These are phyloP conservation scores for Silurus asotus DNA, from an alignment of 2,113 vertebrate species.

Conservation along the genomic window DNA sequence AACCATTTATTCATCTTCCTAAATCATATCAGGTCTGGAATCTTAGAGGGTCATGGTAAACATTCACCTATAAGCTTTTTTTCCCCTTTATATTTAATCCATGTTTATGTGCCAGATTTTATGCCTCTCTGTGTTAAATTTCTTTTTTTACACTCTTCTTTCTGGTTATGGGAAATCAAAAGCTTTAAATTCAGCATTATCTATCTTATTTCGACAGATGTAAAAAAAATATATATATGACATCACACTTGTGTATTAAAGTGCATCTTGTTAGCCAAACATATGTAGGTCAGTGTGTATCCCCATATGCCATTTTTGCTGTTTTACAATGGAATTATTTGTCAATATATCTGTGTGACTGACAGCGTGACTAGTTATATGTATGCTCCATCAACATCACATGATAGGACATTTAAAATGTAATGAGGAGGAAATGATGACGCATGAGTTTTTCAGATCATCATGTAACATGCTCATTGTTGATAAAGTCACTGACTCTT, in stretches of 20 bases:
- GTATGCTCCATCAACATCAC: not conserved
- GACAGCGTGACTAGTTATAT: not conserved
- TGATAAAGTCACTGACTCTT: not conserved
- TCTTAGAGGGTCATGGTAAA: not conserved
- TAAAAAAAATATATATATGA: not conserved
- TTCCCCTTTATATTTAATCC: not conserved
- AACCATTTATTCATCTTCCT: not conserved
- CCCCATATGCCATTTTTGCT: not conserved
- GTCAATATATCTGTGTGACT: not conserved
- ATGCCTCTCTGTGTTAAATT: not conserved
- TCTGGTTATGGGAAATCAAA: not conserved
- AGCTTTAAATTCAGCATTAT: not conserved
- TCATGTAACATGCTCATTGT: not conserved
- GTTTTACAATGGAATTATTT: not conserved
- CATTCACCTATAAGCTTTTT: not conserved
- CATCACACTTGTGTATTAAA: not conserved
- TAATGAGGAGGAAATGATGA: slow-evolving; percentile 4
- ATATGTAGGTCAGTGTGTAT: not conserved
- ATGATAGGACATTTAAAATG: slow-evolving; percentile 7
- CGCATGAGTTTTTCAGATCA: not conserved
- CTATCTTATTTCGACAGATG: not conserved
- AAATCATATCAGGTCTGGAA: not conserved
- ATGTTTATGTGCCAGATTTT: not conserved
- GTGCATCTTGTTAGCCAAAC: not conserved
- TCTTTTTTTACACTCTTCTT: not conserved